Conservation (phyloP, 2,113 vertebrate species). For the Leptobrachium ailaonicum region DNA sequence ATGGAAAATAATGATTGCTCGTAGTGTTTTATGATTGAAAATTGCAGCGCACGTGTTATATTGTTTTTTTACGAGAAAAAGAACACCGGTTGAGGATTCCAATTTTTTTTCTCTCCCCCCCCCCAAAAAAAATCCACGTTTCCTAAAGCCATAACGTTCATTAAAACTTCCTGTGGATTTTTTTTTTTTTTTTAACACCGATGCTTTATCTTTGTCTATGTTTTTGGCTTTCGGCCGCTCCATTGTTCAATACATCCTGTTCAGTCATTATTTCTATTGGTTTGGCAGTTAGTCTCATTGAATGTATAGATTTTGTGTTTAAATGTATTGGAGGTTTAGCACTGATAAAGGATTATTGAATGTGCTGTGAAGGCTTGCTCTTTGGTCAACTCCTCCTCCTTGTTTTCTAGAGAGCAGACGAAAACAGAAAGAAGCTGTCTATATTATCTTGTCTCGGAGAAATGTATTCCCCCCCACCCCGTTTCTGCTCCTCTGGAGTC, state of each 20-base stretch:
- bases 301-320: slow-evolving; percentile 51
- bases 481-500: no score
- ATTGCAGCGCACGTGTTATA: slow-evolving; percentile 1
- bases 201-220: slow-evolving; percentile 28
- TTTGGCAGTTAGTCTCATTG: slow-evolving; percentile 51
- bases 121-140: not conserved
- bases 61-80: slow-evolving; percentile 4
- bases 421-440: slow-evolving; percentile 24
- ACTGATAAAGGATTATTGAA: slow-evolving; percentile 51
- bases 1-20: not conserved
- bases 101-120: not conserved
- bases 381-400: slow-evolving; percentile 32
- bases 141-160: slow-evolving; percentile 24
- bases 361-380: slow-evolving; percentile 43
- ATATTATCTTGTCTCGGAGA: slow-evolving; percentile 15
- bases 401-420: slow-evolving; percentile 36
- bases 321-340: slow-evolving; percentile 49
- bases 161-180: slow-evolving; percentile 21
- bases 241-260: slow-evolving; percentile 46
- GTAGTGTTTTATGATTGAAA: not conserved
- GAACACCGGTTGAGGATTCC: not conserved
- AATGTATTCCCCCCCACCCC: not conserved
- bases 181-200: not conserved
- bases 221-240: slow-evolving; percentile 39
- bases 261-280: slow-evolving; percentile 49